phyloP scores from a whole-genome alignment of 2,888 invertebrate species.

The Muscina levida region DNA sequence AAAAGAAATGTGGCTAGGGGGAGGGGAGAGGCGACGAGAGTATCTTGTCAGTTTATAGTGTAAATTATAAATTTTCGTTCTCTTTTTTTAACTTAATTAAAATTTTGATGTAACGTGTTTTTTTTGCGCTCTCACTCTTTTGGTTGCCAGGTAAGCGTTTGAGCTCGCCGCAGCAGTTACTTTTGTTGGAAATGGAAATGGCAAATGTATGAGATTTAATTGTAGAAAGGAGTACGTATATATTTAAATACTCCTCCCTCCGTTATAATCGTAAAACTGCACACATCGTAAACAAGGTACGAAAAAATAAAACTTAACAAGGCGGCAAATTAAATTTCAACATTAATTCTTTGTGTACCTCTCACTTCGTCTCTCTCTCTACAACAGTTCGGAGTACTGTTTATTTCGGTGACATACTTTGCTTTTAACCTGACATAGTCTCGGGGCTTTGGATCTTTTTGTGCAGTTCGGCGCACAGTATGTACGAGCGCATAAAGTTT shows the following conservation, averaged over 20 bases:
- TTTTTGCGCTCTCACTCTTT: background rate
- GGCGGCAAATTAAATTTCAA: constrained; percentile 62
- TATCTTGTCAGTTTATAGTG: background rate
- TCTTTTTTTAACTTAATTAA: constrained; percentile 22
- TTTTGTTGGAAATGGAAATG: constrained; percentile 17
- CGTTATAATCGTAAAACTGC: constrained; percentile 44
- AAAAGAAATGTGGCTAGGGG: background rate
- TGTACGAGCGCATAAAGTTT: no score
- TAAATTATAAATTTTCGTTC: constrained; percentile 13
- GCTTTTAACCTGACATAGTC: background rate
- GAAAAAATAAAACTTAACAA: constrained; percentile 57
- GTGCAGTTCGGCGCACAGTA: no score
- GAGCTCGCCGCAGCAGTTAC: background rate
- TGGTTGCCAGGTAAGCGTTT: background rate
- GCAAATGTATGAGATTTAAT: constrained; percentile 23
- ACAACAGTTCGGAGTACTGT: background rate
- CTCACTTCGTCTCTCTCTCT: background rate
- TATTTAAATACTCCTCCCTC: constrained; percentile 33
- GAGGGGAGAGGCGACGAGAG: background rate
- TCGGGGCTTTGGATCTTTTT: no score
- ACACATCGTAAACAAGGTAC: constrained; percentile 56
- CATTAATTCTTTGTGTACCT: constrained; percentile 30
- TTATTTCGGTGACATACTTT: constrained; percentile 22
- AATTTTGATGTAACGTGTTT: background rate
- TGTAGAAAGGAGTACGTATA: background rate